phyloP scores from a whole-genome alignment of 2,888 invertebrate genomes.

The Azorinus chamasolen region DNA sequence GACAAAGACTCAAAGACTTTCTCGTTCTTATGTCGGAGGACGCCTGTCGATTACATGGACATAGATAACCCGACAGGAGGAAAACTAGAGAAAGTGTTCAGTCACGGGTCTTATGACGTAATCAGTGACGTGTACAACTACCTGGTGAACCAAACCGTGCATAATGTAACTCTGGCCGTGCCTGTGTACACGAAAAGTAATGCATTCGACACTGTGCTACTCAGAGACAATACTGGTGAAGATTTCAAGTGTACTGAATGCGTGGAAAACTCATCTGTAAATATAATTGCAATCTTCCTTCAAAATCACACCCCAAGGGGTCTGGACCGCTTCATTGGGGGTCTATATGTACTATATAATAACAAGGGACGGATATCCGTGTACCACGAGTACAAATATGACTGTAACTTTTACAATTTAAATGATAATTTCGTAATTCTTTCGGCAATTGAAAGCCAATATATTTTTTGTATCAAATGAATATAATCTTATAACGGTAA shows the following conservation, averaged over 20 bases:
- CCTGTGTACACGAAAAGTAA: conserved; percentile 2
- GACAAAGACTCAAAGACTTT: conserved; percentile 8
- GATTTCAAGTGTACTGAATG: conserved; percentile 17
- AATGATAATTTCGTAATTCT: too few species aligned
- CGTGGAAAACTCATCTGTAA: neutral
- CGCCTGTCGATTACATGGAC: conserved; percentile 1
- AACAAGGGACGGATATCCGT: too few species aligned
- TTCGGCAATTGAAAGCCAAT: too few species aligned
- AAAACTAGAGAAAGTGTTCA: neutral
- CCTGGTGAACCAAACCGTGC: conserved; percentile 26
- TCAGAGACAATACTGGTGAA: conserved; percentile 18
- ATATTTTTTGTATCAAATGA: too few species aligned
- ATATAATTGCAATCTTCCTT: neutral
- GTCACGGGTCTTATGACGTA: neutral
- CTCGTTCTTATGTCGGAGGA: conserved; percentile 33
- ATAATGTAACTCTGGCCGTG: conserved; percentile 4
- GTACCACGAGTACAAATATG: too few species aligned
- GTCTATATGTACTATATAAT: too few species aligned
- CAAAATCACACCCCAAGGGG: too few species aligned
- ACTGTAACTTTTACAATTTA: too few species aligned
- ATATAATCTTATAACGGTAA: too few species aligned
- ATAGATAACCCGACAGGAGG: neutral
- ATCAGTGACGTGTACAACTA: conserved; percentile 39
- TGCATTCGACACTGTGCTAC: conserved; percentile 14
- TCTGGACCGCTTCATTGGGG: too few species aligned